Conservation (phyloP, 2,888 invertebrate genomes). For the Arctia plantaginis region DNA sequence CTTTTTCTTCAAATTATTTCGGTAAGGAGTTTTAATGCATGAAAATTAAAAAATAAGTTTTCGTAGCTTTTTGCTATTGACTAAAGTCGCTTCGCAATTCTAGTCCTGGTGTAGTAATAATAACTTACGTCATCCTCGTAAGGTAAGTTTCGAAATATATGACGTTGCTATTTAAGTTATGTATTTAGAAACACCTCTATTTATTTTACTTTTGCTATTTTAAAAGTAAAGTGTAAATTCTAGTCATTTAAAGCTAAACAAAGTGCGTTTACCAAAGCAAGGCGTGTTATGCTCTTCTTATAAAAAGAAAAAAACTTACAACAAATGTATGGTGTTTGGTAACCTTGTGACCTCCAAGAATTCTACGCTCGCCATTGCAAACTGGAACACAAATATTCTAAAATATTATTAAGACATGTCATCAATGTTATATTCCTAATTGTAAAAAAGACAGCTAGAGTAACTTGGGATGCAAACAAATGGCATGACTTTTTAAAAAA, state of each 20-base stretch:
- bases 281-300: background rate
- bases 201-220: too few species aligned
- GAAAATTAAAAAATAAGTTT: too few species aligned
- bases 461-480: too few species aligned
- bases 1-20: too few species aligned
- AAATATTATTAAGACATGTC: background rate
- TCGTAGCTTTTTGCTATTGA: too few species aligned
- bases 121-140: too few species aligned
- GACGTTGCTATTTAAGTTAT: background rate
- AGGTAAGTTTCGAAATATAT: too few species aligned
- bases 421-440: background rate
- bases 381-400: background rate
- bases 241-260: background rate
- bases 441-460: background rate
- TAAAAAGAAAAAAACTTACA: background rate
- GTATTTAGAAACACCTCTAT: too few species aligned
- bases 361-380: slow-evolving; percentile 3
- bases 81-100: too few species aligned
- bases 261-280: background rate
- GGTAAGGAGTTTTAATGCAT: too few species aligned
- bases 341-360: background rate
- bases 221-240: too few species aligned
- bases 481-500: background rate
- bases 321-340: background rate
- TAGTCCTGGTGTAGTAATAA: too few species aligned